These are phyloP conservation scores for Thera obeliscata DNA, from an alignment of 2,888 invertebrate species.

Conservation along the genomic window DNA sequence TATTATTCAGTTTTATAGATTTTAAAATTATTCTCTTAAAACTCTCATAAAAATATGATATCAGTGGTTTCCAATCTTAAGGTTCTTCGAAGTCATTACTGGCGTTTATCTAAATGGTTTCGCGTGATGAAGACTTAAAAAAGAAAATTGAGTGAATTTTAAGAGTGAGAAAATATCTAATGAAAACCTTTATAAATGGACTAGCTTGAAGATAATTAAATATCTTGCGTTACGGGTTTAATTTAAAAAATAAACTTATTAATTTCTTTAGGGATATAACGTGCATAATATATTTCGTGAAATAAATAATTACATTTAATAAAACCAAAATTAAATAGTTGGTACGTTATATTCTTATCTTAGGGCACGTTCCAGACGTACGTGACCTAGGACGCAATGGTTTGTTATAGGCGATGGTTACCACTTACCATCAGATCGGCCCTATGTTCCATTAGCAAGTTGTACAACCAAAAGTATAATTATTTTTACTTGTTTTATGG, in stretches of 20 bases:
- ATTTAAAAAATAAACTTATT: constrained; percentile 5
- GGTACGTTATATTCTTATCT: too few species aligned
- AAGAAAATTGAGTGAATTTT: constrained; percentile 9
- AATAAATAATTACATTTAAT: too few species aligned
- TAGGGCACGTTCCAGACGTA: too few species aligned
- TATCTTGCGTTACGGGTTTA: not conserved
- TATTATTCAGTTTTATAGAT: constrained; percentile 10
- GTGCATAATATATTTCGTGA: not conserved
- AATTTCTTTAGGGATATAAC: not conserved
- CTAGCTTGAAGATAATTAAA: not conserved
- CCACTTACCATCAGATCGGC: too few species aligned
- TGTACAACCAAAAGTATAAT: too few species aligned
- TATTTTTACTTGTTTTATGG: too few species aligned
- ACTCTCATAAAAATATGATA: constrained; percentile 4
- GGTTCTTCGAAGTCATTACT: constrained; percentile 9
- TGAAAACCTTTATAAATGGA: constrained; percentile 14
- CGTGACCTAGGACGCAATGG: too few species aligned
- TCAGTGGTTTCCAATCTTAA: constrained; percentile 6
- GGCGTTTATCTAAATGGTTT: constrained; percentile 11
- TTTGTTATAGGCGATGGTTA: too few species aligned
- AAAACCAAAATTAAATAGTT: too few species aligned
- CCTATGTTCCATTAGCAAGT: too few species aligned
- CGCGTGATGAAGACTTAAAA: constrained; percentile 10
- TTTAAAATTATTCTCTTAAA: constrained; percentile 5
- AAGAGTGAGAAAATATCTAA: constrained; percentile 10